These are phyloP conservation scores for Chlamydotis undulata DNA, from an alignment of 2,113 vertebrate species.

Conservation along the genomic window DNA sequence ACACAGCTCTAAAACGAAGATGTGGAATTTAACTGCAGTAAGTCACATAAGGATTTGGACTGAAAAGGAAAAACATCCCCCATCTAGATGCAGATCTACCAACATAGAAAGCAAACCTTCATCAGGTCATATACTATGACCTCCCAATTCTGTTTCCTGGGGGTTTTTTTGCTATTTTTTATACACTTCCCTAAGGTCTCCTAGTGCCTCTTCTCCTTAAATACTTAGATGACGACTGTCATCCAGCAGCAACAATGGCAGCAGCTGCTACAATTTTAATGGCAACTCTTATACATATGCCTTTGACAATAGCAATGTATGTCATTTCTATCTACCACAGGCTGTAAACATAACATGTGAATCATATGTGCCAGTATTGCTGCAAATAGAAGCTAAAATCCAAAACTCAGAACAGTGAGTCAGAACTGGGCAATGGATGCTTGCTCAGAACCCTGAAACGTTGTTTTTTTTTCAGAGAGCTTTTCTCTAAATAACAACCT, in stretches of 20 bases:
- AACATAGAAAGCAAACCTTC: background rate
- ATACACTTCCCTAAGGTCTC: background rate
- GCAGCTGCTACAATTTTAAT: background rate
- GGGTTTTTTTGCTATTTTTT: background rate
- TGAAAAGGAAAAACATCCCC: background rate
- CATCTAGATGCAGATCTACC: background rate
- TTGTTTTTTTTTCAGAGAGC: background rate
- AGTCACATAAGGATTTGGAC: background rate
- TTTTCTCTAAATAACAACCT: constrained; percentile 33
- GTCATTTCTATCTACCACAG: background rate
- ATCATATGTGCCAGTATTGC: background rate
- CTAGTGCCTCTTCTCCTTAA: background rate
- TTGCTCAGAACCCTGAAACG: background rate
- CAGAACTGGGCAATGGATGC: background rate
- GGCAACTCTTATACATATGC: background rate
- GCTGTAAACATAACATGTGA: background rate
- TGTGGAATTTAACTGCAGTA: background rate
- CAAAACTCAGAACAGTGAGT: background rate
- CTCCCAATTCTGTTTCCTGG: background rate
- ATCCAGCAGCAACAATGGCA: background rate
- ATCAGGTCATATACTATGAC: background rate
- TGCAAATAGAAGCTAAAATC: background rate
- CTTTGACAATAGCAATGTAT: background rate
- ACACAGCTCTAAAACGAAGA: background rate
- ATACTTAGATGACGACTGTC: background rate